Percentiles rank a stretch among this genome's conserved stretches.
These are phyloP conservation scores for Grapholita molesta DNA, from an alignment of 1,140 invertebrate genomes.

Conservation along the genomic window DNA sequence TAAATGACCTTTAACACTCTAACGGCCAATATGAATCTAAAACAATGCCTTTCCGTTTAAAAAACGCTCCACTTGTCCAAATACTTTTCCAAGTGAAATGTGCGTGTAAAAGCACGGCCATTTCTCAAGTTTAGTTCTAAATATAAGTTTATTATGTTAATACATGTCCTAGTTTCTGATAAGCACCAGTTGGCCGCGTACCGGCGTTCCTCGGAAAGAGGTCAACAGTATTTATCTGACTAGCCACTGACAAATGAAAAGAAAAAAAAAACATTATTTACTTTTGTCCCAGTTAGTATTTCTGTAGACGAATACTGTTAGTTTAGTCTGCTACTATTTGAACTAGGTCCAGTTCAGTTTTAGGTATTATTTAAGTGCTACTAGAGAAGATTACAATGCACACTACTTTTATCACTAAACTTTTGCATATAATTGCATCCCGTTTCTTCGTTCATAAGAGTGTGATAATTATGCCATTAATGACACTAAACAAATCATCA, in stretches of 20 bases:
- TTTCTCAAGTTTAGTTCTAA: not conserved
- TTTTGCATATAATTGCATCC: too few relatives aligned
- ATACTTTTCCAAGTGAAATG: not conserved
- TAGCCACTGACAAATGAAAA: not conserved
- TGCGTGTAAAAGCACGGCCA: not conserved
- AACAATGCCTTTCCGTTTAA: not conserved
- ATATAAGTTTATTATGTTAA: slow-evolving; percentile 12
- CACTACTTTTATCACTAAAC: too few relatives aligned
- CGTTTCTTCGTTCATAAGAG: too few relatives aligned
- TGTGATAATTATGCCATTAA: too few relatives aligned
- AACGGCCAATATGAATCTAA: too few relatives aligned
- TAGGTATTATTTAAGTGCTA: too few relatives aligned
- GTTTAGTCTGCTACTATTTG: too few relatives aligned
- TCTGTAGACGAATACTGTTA: too few relatives aligned
- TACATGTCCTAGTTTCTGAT: slow-evolving; percentile 1
- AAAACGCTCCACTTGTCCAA: not conserved
- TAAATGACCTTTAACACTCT: too few relatives aligned
- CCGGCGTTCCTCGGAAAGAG: not conserved
- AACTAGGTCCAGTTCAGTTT: too few relatives aligned
- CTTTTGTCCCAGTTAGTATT: not conserved
- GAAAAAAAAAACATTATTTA: not conserved
- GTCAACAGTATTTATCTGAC: slow-evolving; percentile 4
- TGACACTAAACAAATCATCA: too few relatives aligned
- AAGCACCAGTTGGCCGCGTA: not conserved
- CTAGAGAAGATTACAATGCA: too few relatives aligned